A percentile compares a stretch with the other conserved stretches of the same genome.
phyloP scores from a whole-genome alignment of 2,888 invertebrate genomes.

The Protophormia terraenovae region DNA sequence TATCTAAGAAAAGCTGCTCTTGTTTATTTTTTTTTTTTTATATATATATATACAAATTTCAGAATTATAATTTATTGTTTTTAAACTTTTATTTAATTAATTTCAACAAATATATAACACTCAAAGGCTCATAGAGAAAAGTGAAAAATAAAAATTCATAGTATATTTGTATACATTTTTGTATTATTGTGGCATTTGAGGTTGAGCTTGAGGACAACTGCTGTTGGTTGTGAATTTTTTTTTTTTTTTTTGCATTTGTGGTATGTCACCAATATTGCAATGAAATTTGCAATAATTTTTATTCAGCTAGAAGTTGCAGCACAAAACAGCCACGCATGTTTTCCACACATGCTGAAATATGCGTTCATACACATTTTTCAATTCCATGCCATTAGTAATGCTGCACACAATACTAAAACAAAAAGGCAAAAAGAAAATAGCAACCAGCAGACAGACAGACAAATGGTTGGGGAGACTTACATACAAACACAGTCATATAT shows the following conservation, averaged over 20 bases:
- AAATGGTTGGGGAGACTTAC: neutral
- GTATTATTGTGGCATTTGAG: constrained; percentile 62
- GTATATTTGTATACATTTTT: constrained; percentile 20
- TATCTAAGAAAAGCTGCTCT: neutral
- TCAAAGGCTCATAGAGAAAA: neutral
- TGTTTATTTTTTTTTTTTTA: neutral
- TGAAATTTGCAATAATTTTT: constrained; percentile 57
- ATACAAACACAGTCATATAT: neutral
- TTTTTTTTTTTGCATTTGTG: constrained; percentile 30
- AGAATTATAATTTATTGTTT: constrained; percentile 37
- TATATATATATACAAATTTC: neutral
- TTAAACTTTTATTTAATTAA: constrained; percentile 51
- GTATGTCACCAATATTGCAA: constrained; percentile 64
- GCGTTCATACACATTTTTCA: constrained; percentile 50
- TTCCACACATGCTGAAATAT: constrained; percentile 62
- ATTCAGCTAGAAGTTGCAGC: constrained; percentile 18
- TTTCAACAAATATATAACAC: constrained; percentile 6
- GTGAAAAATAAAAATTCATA: constrained; percentile 35
- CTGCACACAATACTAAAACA: constrained; percentile 11
- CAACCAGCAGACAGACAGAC: neutral
- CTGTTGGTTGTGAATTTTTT: constrained; percentile 25
- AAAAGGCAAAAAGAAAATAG: neutral
- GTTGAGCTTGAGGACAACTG: constrained; percentile 63
- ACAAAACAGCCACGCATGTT: constrained; percentile 63
- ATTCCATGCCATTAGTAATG: constrained; percentile 45